phyloP scores from a whole-genome alignment of 2,113 vertebrate genomes.

The Megaceryle torquata region DNA sequence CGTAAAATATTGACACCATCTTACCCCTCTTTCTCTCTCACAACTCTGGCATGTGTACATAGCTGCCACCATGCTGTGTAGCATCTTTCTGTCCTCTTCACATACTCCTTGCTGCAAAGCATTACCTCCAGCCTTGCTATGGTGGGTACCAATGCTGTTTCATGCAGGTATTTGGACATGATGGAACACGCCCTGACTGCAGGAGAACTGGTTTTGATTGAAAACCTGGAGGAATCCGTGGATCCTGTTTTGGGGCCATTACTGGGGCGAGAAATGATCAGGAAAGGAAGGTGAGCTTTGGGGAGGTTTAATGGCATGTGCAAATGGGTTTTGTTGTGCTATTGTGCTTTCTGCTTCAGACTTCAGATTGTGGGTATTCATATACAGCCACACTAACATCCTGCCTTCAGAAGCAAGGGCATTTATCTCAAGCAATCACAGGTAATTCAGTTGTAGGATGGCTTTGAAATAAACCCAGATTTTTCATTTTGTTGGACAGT shows the following conservation, averaged over 20 bases:
- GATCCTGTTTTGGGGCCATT: slow-evolving; percentile 92
- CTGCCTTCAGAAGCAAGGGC: neutral
- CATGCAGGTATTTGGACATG: slow-evolving; percentile 84
- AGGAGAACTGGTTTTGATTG: slow-evolving; percentile 88
- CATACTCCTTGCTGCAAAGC: neutral
- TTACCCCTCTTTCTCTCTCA: neutral
- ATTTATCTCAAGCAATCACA: neutral
- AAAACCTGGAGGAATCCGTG: slow-evolving; percentile 89
- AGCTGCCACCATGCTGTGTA: accelerated
- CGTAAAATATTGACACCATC: neutral
- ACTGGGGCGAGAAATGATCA: slow-evolving; percentile 91
- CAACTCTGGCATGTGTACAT: neutral
- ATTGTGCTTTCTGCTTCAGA: neutral
- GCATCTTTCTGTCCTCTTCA: neutral
- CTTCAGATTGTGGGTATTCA: neutral
- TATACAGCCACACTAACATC: neutral
- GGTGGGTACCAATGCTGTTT: neutral
- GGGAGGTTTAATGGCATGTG: neutral
- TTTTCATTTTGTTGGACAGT: neutral
- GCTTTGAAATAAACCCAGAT: neutral
- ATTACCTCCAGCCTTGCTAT: neutral
- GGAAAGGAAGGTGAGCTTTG: slow-evolving; percentile 88
- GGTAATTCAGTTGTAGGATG: neutral
- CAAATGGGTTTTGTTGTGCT: neutral
- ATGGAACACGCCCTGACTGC: slow-evolving; percentile 85